Conservation (phyloP, 1,140 invertebrate species). For the Lordiphosa clarofinis region DNA sequence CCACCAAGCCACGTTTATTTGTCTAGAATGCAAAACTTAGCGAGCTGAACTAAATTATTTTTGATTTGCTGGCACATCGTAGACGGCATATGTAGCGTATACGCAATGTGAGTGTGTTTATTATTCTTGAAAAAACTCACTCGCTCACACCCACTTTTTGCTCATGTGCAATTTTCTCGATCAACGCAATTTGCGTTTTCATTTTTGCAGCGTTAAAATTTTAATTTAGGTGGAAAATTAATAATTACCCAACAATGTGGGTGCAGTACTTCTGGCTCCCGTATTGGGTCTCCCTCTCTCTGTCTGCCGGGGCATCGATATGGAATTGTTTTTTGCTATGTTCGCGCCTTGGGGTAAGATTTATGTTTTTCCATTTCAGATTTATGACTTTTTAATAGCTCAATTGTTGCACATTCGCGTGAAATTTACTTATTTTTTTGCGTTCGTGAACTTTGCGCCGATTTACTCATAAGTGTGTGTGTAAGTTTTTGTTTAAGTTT, state of each 20-base stretch:
- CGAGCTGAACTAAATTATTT: conserved; percentile 51
- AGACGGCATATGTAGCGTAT: conserved; percentile 50
- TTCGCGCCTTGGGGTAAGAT: conserved; percentile 58
- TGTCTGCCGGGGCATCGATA: conserved; percentile 14
- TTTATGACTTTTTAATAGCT: conserved; percentile 77
- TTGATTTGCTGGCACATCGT: not conserved
- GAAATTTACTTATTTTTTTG: conserved; percentile 58
- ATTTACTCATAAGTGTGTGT: conserved; percentile 42
- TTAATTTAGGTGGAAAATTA: conserved; percentile 76
- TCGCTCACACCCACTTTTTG: conserved; percentile 19
- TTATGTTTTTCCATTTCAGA: conserved; percentile 77
- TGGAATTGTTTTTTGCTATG: conserved; percentile 54
- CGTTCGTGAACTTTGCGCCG: conserved; percentile 63
- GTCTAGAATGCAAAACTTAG: conserved; percentile 13
- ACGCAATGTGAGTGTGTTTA: conserved; percentile 39
- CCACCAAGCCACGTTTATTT: conserved; percentile 44
- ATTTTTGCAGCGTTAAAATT: conserved; percentile 68
- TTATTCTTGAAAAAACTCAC: conserved; percentile 8
- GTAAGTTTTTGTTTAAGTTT: conserved; percentile 36
- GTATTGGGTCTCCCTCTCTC: not conserved
- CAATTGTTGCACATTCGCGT: conserved; percentile 73
- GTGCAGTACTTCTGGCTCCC: conserved; percentile 36
- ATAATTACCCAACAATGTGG: conserved; percentile 73
- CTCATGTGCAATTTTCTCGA: conserved; percentile 58
- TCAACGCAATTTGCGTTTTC: conserved; percentile 70